Evolutionary conservation across 2,888 invertebrate species (phyloP).

Genomic region (Halictus quadricinctus): DNA sequence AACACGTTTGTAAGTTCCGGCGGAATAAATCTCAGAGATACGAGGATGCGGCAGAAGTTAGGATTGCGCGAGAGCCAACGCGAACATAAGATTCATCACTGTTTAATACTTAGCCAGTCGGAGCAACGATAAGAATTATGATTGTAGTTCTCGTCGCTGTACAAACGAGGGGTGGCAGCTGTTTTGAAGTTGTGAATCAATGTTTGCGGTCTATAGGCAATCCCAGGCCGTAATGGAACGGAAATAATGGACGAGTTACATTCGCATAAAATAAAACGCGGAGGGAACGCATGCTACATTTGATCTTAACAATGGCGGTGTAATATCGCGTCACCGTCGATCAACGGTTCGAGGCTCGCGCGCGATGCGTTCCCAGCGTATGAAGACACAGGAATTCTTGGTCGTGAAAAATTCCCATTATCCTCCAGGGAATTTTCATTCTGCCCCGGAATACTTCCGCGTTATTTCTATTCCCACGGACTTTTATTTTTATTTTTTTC

Average conservation of each 20-base stretch:
- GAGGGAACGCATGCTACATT: background rate
- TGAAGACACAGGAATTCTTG: conserved; percentile 36
- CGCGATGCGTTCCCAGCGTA: conserved; percentile 22
- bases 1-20: background rate
- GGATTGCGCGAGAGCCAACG: background rate
- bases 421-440: conserved; percentile 63
- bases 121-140: background rate
- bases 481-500: conserved; percentile 1
- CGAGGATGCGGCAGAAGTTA: background rate
- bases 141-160: background rate
- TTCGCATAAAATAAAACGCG: background rate
- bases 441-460: conserved; percentile 47
- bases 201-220: background rate
- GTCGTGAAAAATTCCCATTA: conserved; percentile 65
- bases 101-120: background rate
- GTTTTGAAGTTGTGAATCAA: background rate
- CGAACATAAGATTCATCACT: background rate
- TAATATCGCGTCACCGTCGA: conserved; percentile 1
- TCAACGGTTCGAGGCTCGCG: background rate
- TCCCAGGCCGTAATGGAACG: background rate
- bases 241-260: background rate
- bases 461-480: conserved; percentile 64
- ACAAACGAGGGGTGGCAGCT: background rate
- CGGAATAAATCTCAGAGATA: conserved; percentile 1
- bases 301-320: background rate